phyloP scores from a whole-genome alignment of 1,140 invertebrate genomes.

The Zaprionus inermis region DNA sequence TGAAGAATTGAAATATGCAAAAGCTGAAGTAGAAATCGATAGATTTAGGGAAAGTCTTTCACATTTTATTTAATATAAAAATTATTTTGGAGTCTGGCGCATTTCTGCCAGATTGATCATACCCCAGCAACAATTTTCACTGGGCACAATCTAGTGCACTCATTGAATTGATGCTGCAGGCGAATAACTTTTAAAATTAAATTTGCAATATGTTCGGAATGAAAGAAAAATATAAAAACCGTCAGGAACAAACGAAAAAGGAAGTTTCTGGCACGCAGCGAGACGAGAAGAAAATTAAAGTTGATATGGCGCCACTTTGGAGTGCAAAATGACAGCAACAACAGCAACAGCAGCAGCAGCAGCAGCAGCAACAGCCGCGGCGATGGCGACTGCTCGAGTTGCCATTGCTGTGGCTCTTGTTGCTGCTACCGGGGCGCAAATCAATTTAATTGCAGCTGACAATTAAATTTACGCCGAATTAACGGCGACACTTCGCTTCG shows the following conservation, averaged over 20 bases:
- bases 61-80: too few relatives aligned
- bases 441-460: constrained; percentile 83
- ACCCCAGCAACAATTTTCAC: too few relatives aligned
- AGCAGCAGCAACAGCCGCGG: neutral
- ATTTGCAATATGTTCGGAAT: constrained; percentile 19
- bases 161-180: neutral
- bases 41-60: too few relatives aligned
- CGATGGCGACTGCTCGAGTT: neutral
- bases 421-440: constrained; percentile 64
- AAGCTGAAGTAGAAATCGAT: too few relatives aligned
- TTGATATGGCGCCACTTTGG: constrained; percentile 64
- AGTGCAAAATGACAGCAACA: constrained; percentile 9
- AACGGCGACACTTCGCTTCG: constrained; percentile 69
- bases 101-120: too few relatives aligned
- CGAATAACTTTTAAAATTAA: constrained; percentile 41
- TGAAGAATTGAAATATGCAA: too few relatives aligned
- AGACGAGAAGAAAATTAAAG: constrained; percentile 50
- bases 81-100: too few relatives aligned
- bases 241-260: neutral
- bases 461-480: constrained; percentile 83
- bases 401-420: constrained; percentile 32
- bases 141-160: neutral
- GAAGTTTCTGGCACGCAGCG: neutral
- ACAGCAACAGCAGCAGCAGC: neutral
- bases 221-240: neutral